Conservation (phyloP, 2,797 vertebrate species). For the Gadopsis bispinosus region DNA sequence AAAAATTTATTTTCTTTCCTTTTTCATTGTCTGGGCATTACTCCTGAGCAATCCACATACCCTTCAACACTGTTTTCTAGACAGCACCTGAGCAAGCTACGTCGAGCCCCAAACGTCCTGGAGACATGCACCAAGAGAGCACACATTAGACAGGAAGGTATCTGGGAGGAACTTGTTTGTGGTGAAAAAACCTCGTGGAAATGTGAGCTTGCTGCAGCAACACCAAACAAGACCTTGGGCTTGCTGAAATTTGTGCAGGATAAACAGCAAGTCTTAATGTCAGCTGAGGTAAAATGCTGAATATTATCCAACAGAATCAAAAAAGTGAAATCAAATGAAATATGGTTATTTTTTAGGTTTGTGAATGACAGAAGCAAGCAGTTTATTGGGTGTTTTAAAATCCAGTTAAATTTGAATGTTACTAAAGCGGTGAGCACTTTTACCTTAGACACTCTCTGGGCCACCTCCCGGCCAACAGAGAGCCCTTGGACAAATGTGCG, state of each 20-base stretch:
- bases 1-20: conserved; percentile 37
- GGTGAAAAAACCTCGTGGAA: conserved; percentile 22
- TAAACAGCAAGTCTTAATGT: conserved; percentile 22
- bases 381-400: conserved; percentile 5
- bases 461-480: conserved; percentile 95
- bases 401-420: background rate
- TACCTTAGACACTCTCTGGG: conserved; percentile 97
- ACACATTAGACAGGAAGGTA: conserved; percentile 36
- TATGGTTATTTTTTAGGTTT: background rate
- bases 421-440: conserved; percentile 51
- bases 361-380: conserved; percentile 12
- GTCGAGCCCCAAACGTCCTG: conserved; percentile 45
- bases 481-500: conserved; percentile 97
- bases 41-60: conserved; percentile 43
- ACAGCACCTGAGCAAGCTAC: conserved; percentile 41
- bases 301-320: conserved; percentile 4
- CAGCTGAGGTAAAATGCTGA: conserved; percentile 14
- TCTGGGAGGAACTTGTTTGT: conserved; percentile 33
- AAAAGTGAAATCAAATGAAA: conserved; percentile 3
- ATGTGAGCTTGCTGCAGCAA: conserved; percentile 36
- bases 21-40: conserved; percentile 46
- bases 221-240: conserved; percentile 28
- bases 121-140: conserved; percentile 46
- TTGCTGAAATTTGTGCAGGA: conserved; percentile 28
- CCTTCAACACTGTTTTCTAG: conserved; percentile 40